Percentiles rank a stretch among this genome's conserved stretches.
phyloP scores from a whole-genome alignment of 1,140 invertebrate genomes.

The Neodiprion fabricii region DNA sequence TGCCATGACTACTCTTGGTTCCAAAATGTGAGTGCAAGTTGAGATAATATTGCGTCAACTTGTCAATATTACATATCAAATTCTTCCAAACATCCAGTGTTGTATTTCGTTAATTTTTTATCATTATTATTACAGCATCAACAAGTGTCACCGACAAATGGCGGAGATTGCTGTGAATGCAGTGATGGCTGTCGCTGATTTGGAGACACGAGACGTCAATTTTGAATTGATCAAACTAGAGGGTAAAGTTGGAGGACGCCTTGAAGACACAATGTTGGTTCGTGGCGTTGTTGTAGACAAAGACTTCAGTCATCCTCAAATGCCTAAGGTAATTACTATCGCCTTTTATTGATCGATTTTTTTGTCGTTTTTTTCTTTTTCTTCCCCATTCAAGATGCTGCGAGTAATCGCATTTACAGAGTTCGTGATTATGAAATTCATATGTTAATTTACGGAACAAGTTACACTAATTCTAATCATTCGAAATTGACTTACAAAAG shows the following conservation, averaged over 20 bases:
- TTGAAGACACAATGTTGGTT: constrained; percentile 97
- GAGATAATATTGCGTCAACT: background rate
- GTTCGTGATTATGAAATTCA: no score
- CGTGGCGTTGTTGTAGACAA: constrained; percentile 98
- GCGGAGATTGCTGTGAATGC: constrained; percentile 99
- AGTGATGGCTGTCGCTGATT: constrained; percentile 92
- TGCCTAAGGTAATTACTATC: constrained; percentile 84
- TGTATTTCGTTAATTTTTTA: background rate
- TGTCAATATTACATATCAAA: background rate
- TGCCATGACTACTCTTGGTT: constrained; percentile 98
- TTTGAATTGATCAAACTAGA: constrained; percentile 99
- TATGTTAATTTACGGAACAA: no score
- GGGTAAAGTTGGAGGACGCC: constrained; percentile 95
- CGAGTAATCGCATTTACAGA: no score
- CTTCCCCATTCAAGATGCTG: background rate
- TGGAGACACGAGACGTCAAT: constrained; percentile 95
- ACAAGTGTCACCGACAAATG: constrained; percentile 94
- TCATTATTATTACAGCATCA: constrained; percentile 63
- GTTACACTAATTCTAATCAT: no score
- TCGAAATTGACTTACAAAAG: no score
- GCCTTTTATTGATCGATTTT: background rate
- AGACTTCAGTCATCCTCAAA: constrained; percentile 99
- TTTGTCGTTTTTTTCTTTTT: background rate
- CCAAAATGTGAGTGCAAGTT: constrained; percentile 84
- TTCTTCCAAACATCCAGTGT: background rate